Percentiles rank a stretch among this genome's conserved stretches.
Evolutionary conservation across 1,140 invertebrate species (phyloP).

Genomic region (Drosophila jambulina): DNA sequence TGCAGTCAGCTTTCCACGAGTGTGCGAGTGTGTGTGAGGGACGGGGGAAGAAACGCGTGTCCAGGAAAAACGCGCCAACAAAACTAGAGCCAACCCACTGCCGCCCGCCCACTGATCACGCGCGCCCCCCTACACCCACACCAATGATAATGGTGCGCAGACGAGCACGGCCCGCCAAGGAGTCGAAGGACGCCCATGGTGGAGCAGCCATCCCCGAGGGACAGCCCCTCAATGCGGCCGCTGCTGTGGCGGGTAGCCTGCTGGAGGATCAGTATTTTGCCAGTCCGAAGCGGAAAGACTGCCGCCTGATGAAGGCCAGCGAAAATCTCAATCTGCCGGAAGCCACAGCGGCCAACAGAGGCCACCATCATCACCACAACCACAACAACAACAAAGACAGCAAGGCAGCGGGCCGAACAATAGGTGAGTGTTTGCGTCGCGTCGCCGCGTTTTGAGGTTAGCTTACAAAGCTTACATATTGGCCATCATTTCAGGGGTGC

Average conservation of each 20-base stretch:
- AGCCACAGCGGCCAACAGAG: conserved; percentile 32
- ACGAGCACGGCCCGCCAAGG: conserved; percentile 68
- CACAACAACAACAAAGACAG: conserved; percentile 35
- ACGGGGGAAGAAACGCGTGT: conserved; percentile 34
- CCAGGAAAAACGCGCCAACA: conserved; percentile 61
- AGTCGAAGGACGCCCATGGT: conserved; percentile 24
- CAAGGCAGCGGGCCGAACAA: conserved; percentile 63
- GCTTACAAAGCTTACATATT: conserved; percentile 27
- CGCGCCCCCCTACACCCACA: conserved; percentile 12
- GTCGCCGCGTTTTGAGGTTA: conserved; percentile 63
- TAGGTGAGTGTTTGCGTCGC: conserved; percentile 59
- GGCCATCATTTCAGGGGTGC: conserved; percentile 63
- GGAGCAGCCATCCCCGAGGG: conserved; percentile 19
- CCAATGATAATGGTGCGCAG: conserved; percentile 77
- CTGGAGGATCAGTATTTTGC: conserved; percentile 84
- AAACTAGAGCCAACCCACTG: conserved; percentile 15
- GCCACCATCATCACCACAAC: conserved; percentile 28
- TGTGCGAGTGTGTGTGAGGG: conserved; percentile 16
- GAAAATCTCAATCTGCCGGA: conserved; percentile 62
- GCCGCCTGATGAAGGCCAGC: conserved; percentile 72
- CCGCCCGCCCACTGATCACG: conserved; percentile 41
- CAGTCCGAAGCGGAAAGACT: conserved; percentile 85
- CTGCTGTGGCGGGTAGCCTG: conserved; percentile 42
- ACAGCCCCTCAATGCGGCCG: conserved; percentile 37
- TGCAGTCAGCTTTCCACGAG: conserved; percentile 58